These are phyloP conservation scores for Seira ritae DNA, from an alignment of 2,888 invertebrate genomes.

Conservation along the genomic window DNA sequence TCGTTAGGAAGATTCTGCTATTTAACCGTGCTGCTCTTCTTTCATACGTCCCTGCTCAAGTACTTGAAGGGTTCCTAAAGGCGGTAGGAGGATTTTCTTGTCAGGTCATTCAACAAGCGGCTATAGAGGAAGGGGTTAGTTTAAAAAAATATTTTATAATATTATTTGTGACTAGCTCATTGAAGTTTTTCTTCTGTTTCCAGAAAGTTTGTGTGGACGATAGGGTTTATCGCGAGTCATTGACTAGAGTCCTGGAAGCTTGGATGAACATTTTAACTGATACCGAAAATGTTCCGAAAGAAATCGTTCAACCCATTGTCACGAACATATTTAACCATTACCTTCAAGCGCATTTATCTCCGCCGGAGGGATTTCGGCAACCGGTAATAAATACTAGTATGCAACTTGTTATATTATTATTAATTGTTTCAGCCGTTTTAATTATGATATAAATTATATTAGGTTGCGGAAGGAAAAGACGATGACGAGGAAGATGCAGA, in stretches of 20 bases:
- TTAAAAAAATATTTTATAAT: too few relatives aligned
- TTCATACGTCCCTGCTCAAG: slow-evolving; percentile 76
- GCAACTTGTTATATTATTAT: slow-evolving; percentile 6
- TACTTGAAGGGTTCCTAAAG: slow-evolving; percentile 80
- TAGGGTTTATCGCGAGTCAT: slow-evolving; percentile 81
- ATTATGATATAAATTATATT: too few relatives aligned
- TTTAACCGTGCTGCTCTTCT: slow-evolving; percentile 79
- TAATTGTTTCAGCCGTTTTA: too few relatives aligned
- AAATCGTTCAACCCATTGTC: slow-evolving; percentile 76
- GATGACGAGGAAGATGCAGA: slow-evolving; percentile 82
- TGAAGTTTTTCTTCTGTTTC: slow-evolving; percentile 17
- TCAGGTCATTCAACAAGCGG: slow-evolving; percentile 81
- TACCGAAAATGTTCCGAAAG: slow-evolving; percentile 76
- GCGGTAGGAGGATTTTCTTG: slow-evolving; percentile 82
- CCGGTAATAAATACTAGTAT: slow-evolving; percentile 76
- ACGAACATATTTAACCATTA: slow-evolving; percentile 76
- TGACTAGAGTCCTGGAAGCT: slow-evolving; percentile 82
- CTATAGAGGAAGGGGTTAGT: slow-evolving; percentile 82
- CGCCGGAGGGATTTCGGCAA: slow-evolving; percentile 85
- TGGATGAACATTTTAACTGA: slow-evolving; percentile 81
- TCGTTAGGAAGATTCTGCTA: slow-evolving; percentile 81
- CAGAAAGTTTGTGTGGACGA: slow-evolving; percentile 75
- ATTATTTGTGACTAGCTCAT: not conserved
- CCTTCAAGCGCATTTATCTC: slow-evolving; percentile 88
- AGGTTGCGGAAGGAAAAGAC: slow-evolving; percentile 71